These are phyloP conservation scores for Aurelia aurita complex sp. Pacific DNA, from an alignment of 30 jellyfish, hydroid and myxozoan species.

Conservation along the genomic window DNA sequence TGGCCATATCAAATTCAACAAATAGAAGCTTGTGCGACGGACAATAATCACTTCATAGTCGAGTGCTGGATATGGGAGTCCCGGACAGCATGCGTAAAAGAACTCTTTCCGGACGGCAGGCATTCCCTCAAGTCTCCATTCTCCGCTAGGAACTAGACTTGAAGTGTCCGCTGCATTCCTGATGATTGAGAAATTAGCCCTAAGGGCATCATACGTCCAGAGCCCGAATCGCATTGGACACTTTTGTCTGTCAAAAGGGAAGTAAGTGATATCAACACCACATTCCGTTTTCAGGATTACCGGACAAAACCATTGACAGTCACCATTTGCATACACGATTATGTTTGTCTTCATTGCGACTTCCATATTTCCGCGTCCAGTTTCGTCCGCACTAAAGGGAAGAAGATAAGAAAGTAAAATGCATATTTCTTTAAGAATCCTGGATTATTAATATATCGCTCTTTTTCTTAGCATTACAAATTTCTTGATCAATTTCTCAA, in stretches of 20 bases:
- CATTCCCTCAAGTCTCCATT: conserved; percentile 65
- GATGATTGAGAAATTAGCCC: conserved; percentile 41
- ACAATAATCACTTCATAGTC: conserved; percentile 49
- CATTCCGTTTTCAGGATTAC: conserved; percentile 77
- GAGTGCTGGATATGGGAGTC: conserved; percentile 69
- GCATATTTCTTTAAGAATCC: no score
- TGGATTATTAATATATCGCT: no score
- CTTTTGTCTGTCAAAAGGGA: conserved; percentile 84
- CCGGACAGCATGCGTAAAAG: conserved; percentile 57
- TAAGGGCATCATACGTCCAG: conserved; percentile 79
- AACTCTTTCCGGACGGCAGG: conserved; percentile 37
- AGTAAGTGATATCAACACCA: conserved; percentile 68
- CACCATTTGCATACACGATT: conserved; percentile 42
- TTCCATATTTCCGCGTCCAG: conserved; percentile 79
- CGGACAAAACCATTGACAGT: conserved; percentile 83
- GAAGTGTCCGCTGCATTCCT: conserved; percentile 43
- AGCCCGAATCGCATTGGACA: conserved; percentile 89
- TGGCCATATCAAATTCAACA: conserved; percentile 85
- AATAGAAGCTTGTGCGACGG: conserved; percentile 71
- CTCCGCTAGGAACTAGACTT: conserved; percentile 57
- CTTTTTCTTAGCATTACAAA: background rate
- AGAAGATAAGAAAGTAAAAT: background rate
- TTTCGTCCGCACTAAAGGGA: conserved; percentile 71
- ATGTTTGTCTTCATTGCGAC: conserved; percentile 70
- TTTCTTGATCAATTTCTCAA: background rate